phyloP scores from a whole-genome alignment of 1,140 invertebrate species.

The Daktulosphaira vitifoliae region DNA sequence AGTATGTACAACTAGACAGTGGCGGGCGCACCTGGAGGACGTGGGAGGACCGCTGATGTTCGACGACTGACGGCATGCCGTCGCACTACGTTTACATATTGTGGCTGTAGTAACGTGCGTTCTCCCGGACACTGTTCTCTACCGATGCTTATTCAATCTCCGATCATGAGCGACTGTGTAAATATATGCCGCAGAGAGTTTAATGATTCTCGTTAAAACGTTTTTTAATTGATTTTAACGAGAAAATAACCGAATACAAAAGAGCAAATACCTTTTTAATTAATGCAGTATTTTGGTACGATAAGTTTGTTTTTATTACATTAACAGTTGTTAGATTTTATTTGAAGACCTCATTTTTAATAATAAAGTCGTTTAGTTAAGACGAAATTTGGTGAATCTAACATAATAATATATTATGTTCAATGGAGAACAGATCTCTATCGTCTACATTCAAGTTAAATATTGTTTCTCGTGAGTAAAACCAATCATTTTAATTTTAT shows the following conservation, averaged over 20 bases:
- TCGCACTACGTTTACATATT: too few relatives aligned
- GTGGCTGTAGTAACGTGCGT: neutral
- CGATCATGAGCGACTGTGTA: neutral
- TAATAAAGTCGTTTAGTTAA: too few relatives aligned
- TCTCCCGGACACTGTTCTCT: neutral
- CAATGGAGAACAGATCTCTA: slow-evolving; percentile 22
- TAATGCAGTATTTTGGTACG: too few relatives aligned
- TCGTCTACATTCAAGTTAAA: slow-evolving; percentile 22
- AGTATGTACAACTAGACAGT: neutral
- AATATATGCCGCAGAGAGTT: neutral
- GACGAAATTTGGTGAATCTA: too few relatives aligned
- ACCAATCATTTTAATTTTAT: too few relatives aligned
- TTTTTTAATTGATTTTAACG: neutral
- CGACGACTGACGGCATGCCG: neutral
- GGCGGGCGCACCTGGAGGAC: slow-evolving; percentile 5
- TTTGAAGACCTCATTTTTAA: too few relatives aligned
- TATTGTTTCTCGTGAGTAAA: slow-evolving; percentile 16
- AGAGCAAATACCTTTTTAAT: too few relatives aligned
- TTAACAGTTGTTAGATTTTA: too few relatives aligned
- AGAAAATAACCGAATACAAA: neutral
- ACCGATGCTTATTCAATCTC: neutral
- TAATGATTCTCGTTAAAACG: neutral
- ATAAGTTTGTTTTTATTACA: too few relatives aligned
- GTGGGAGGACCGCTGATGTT: slow-evolving; percentile 3
- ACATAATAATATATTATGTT: neutral